Conservation (phyloP, 2,888 invertebrate species). For the Drosophila percnosoma region DNA sequence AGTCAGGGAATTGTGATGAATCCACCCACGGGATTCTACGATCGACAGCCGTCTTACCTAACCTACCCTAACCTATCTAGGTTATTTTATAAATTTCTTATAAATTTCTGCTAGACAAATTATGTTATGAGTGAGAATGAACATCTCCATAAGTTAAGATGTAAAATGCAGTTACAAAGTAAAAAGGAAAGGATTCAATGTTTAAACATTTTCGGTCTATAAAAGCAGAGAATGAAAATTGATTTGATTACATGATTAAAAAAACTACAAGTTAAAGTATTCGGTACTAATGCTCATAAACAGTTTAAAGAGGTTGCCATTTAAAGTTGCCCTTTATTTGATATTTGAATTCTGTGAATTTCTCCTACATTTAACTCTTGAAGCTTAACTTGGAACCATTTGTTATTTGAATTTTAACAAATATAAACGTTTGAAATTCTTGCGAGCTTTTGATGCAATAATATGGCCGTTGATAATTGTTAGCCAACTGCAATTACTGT, state of each 20-base stretch:
- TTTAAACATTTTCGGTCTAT: neutral
- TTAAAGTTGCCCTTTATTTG: too few species aligned
- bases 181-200: neutral
- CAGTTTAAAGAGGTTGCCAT: too few species aligned
- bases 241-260: neutral
- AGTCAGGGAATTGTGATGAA: neutral
- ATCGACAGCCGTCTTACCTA: neutral
- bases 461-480: conserved; percentile 44
- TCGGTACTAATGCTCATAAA: neutral
- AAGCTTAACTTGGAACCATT: neutral
- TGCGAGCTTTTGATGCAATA: conserved; percentile 23
- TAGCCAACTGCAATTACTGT: conserved; percentile 38
- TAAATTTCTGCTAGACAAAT: neutral
- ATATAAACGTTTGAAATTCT: conserved; percentile 17
- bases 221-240: neutral
- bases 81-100: neutral
- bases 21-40: neutral
- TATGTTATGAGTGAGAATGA: neutral
- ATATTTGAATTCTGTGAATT: neutral
- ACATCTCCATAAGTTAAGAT: neutral
- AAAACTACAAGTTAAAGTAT: neutral
- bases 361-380: neutral
- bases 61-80: neutral
- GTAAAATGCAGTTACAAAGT: neutral
- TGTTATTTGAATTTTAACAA: neutral